Percentiles rank a stretch among this genome's conserved stretches.
Conservation (phyloP, 2,888 invertebrate species). For the Bimastos eiseni region DNA sequence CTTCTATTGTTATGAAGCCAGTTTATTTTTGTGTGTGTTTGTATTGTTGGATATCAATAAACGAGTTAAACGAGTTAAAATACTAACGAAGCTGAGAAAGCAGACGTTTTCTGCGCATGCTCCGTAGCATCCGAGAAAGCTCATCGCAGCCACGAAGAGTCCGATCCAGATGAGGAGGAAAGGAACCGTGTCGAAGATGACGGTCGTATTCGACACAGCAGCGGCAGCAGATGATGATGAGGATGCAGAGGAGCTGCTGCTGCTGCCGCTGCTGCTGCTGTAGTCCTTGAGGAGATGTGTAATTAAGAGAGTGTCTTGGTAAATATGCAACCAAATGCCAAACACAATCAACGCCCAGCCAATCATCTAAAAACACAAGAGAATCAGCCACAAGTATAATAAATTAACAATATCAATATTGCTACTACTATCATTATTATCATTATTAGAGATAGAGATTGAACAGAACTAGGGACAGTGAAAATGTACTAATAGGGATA, state of each 20-base stretch:
- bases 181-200: conserved; percentile 19
- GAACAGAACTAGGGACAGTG: no score
- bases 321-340: conserved; percentile 32
- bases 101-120: conserved; percentile 35
- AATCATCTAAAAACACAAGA: conserved; percentile 14
- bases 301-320: conserved; percentile 29
- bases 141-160: conserved; percentile 24
- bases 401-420: no score
- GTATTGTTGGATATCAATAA: no score
- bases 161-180: conserved; percentile 32
- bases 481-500: no score
- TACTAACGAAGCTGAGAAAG: conserved; percentile 36
- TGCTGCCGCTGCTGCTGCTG: conserved; percentile 23
- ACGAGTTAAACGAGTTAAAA: no score
- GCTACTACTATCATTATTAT: no score
- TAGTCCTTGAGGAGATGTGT: conserved; percentile 26
- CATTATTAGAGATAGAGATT: background rate
- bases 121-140: conserved; percentile 37
- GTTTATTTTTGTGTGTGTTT: no score
- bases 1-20: no score
- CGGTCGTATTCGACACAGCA: background rate
- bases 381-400: background rate
- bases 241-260: background rate
- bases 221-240: background rate
- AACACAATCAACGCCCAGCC: conserved; percentile 29